Evolutionary conservation across 2,797 vertebrate species (phyloP).

Genomic region (Sarcophilus harrisii): DNA sequence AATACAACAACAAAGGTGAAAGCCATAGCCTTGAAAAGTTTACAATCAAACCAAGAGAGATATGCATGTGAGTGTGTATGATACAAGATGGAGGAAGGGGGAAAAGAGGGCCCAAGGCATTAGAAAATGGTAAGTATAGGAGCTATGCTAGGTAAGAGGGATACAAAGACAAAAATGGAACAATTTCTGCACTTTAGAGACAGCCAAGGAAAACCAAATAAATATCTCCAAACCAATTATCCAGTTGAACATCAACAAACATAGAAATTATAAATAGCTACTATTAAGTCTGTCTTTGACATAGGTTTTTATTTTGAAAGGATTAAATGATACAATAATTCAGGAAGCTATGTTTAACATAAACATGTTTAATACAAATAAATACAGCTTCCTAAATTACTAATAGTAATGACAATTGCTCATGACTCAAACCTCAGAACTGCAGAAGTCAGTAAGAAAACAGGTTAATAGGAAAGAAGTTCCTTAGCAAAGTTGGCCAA

Average conservation of each 20-base stretch:
- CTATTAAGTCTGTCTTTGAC: background rate
- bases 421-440: background rate
- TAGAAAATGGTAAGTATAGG: background rate
- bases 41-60: background rate
- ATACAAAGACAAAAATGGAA: background rate
- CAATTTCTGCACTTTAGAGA: background rate
- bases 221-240: background rate
- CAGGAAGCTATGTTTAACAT: background rate
- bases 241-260: background rate
- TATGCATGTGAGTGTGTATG: background rate
- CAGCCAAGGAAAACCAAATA: background rate
- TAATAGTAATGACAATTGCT: background rate
- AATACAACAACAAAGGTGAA: no score
- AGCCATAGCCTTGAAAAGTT: background rate
- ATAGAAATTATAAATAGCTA: rapidly evolving
- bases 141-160: background rate
- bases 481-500: background rate
- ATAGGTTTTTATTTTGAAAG: background rate
- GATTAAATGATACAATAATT: background rate
- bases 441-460: background rate
- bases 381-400: rapidly evolving
- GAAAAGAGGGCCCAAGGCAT: background rate
- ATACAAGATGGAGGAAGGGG: background rate
- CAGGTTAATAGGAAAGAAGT: background rate
- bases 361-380: background rate